Percentiles rank a stretch among this genome's conserved stretches.
These are phyloP conservation scores for Caenorhabditis brenneri DNA, from an alignment of 1,140 invertebrate species.

Conservation along the genomic window DNA sequence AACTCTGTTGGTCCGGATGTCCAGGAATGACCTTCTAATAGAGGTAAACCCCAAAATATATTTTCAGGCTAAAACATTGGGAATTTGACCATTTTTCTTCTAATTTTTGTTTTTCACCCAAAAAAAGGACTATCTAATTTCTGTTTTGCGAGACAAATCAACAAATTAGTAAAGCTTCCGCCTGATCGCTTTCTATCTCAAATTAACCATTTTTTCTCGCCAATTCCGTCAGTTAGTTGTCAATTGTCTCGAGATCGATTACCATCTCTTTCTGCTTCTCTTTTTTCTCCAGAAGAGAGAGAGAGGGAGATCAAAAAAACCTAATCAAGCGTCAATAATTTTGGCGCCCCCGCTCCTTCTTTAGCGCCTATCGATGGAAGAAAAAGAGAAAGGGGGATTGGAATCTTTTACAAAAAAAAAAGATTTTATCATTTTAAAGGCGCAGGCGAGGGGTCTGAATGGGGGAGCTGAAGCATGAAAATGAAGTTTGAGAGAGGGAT, in stretches of 20 bases:
- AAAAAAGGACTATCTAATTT: too few species aligned
- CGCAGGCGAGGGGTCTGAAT: too few species aligned
- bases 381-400: background rate
- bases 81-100: too few species aligned
- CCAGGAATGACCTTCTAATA: too few species aligned
- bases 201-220: background rate
- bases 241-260: slow-evolving; percentile 20
- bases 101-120: too few species aligned
- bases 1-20: too few species aligned
- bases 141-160: background rate
- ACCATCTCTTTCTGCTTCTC: background rate
- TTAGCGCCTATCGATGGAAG: background rate
- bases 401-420: too few species aligned
- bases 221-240: background rate
- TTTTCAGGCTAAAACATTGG: too few species aligned
- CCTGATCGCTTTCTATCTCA: background rate
- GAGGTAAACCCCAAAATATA: too few species aligned
- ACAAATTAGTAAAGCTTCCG: background rate
- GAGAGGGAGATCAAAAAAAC: background rate
- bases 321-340: slow-evolving; percentile 35
- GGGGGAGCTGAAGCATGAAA: too few species aligned
- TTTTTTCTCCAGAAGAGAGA: background rate
- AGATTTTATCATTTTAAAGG: too few species aligned
- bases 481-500: too few species aligned
- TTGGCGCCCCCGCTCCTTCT: background rate